Evolutionary conservation across 2,113 vertebrate species (phyloP), one percentile per base, ranked within the genome.

Genomic region (Rostratula benghalensis): DNA sequence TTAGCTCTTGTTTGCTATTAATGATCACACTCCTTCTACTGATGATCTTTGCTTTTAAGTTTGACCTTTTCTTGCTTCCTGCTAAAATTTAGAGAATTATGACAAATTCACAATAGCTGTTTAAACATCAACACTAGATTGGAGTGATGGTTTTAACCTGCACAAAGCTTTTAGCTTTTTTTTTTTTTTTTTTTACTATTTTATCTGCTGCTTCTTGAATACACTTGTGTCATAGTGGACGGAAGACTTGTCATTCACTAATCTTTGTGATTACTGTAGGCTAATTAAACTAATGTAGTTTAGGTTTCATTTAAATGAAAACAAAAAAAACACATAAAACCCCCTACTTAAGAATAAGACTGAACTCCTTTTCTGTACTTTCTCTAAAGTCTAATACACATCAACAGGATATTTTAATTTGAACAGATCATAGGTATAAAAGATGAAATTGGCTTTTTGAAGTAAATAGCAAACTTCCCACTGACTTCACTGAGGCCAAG

Each of bases 1-100:
- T 64, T 83, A 91, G 7, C 27, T 57, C 45, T 81, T 87, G 20
- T 76, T 91, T 87, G 12, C 28, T 79, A 10, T 64, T 94, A 85
- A 79, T 59, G 37, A 50, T 75, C 19, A 43, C 8, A 51, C 51
- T 65, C 30, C 60, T 83, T 80, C 94, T 75, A 71, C 12, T 83
- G 59, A 67, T 37, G 77, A 68, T 18, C 50, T 88, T 83, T 74
- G 46, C 71, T 94, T 96, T 96, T 88, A 92, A 64, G 81, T 64
- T 80, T 96, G 75, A 96, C 71, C 43, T 93, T 94, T 74, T 77
- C 57, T 90, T 81, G 16, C 33, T 80, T 13, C 41, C 64, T 74
- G 19, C 24, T 86, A 87, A 92, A 92, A 93, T 71, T 53, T 37
- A 81, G 43, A 81, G 68, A 89, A 51, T 63, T 71, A 19, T 39